Percentiles rank a stretch among this genome's conserved stretches.
Conservation (phyloP, 1,140 invertebrate species). For the Meloidogyne floridensis region DNA sequence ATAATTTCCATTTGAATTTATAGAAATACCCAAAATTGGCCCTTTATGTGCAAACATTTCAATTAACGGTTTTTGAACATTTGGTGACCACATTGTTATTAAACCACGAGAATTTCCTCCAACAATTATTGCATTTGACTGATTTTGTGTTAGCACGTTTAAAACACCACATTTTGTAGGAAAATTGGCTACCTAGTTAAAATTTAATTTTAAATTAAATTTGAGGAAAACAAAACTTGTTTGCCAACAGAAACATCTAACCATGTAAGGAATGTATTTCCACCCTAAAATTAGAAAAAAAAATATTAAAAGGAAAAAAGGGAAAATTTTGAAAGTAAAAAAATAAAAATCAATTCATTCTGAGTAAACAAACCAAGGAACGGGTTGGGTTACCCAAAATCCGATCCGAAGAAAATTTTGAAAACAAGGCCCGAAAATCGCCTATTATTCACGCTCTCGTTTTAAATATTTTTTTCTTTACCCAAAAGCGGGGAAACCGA, state of each 20-base stretch:
- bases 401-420: too few relatives aligned
- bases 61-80: conserved; percentile 79
- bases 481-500: too few relatives aligned
- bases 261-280: conserved; percentile 82
- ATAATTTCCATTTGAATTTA: conserved; percentile 79
- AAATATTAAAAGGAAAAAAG: too few relatives aligned
- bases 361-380: too few relatives aligned
- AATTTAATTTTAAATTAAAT: too few relatives aligned
- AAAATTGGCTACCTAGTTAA: conserved; percentile 74
- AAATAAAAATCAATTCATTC: too few relatives aligned
- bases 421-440: too few relatives aligned
- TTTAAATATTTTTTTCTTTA: too few relatives aligned
- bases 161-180: conserved; percentile 77
- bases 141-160: conserved; percentile 87
- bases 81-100: conserved; percentile 91
- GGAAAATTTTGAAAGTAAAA: too few relatives aligned
- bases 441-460: too few relatives aligned
- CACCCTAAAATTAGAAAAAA: conserved; percentile 71
- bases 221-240: conserved; percentile 50
- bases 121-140: conserved; percentile 87
- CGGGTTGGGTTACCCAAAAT: too few relatives aligned
- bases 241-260: conserved; percentile 91
- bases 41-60: conserved; percentile 83
- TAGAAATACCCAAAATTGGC: conserved; percentile 77
- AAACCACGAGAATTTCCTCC: conserved; percentile 86